Conservation (phyloP, 2,797 vertebrate genomes). For the Cossypha dichroa region DNA sequence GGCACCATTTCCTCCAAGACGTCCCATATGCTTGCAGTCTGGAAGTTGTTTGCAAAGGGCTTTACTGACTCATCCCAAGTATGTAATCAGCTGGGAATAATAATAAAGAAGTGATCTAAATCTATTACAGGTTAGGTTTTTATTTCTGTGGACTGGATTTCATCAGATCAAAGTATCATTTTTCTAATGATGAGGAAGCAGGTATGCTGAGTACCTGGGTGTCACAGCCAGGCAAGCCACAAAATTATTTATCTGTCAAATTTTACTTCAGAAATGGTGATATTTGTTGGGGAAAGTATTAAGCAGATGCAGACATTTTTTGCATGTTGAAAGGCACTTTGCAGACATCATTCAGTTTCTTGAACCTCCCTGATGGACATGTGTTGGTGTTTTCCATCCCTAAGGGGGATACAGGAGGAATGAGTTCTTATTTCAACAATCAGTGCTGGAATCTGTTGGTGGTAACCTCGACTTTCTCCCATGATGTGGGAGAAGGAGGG, state of each 20-base stretch:
- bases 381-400: background rate
- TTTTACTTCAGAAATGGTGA: background rate
- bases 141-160: background rate
- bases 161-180: background rate
- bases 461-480: background rate
- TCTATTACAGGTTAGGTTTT: background rate
- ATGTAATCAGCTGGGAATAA: background rate
- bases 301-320: background rate
- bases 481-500: background rate
- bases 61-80: background rate
- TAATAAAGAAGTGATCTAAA: background rate
- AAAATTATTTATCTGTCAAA: background rate
- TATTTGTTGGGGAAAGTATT: background rate
- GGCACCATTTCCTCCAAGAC: constrained; percentile 25
- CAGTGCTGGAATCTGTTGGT: background rate
- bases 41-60: constrained; percentile 5
- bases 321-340: background rate
- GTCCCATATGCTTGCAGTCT: constrained; percentile 12
- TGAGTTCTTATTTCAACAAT: background rate
- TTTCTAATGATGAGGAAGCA: background rate
- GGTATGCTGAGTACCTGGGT: background rate
- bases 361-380: accelerated
- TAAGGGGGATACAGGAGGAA: background rate
- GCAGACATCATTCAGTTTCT: background rate
- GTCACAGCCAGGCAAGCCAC: background rate